A percentile compares a stretch with the other conserved stretches of the same genome.
Evolutionary conservation across 2,113 vertebrate species (phyloP).

Genomic region (Melanostigma gelatinosum): DNA sequence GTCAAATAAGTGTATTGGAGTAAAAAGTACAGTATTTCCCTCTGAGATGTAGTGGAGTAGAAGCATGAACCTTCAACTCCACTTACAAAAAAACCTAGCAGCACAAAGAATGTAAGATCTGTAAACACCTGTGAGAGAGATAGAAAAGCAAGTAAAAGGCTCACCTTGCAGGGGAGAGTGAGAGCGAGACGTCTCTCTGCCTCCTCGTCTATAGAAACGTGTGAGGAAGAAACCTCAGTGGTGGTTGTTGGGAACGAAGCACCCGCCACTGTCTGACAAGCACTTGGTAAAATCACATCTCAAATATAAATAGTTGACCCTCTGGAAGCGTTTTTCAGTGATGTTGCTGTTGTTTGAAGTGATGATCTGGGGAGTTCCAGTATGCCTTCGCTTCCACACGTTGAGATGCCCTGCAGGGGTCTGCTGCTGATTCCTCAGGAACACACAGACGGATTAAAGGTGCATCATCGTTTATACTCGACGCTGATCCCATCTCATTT

Average conservation of each 20-base stretch:
- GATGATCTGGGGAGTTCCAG: neutral
- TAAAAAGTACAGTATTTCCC: neutral
- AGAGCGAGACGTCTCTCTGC: conserved; percentile 3
- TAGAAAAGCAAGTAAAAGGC: neutral
- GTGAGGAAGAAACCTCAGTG: conserved; percentile 14
- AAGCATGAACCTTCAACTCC: neutral
- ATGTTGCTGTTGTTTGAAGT: conserved; percentile 1
- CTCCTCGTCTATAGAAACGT: neutral
- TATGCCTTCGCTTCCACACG: neutral
- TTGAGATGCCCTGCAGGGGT: neutral
- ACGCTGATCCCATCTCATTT: neutral
- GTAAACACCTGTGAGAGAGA: neutral
- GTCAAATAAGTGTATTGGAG: neutral
- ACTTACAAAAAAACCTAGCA: neutral
- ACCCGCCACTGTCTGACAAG: conserved; percentile 21
- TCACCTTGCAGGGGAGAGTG: conserved; percentile 36
- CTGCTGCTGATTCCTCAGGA: neutral
- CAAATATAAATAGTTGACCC: conserved; percentile 60
- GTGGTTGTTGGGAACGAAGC: neutral
- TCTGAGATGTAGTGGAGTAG: neutral
- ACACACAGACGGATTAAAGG: neutral
- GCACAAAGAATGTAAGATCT: neutral
- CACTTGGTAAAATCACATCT: conserved; percentile 51
- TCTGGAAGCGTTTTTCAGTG: conserved; percentile 16
- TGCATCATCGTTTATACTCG: neutral